Evolutionary conservation across 2,888 invertebrate genomes (phyloP), one percentile per base, ranked within the genome.

Genomic region (Zonitis immaculata): DNA sequence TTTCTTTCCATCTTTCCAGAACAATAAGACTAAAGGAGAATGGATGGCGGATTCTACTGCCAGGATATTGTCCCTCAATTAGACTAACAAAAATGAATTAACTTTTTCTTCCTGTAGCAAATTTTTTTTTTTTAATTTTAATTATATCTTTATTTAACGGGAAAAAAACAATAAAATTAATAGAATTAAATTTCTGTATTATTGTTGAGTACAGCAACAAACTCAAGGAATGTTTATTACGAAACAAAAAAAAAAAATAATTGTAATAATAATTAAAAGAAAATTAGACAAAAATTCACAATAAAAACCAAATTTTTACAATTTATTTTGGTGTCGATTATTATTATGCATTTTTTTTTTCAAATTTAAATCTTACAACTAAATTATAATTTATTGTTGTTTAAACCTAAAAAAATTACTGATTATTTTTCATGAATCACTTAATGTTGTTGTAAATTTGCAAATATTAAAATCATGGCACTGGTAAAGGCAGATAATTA

Each of bases 311-410:
- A 48, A 42, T 49, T 49, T 52, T 48, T 47, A 57, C 53, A 59
- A 48, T 56, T 59, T 59, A 58, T 61, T n/a, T 61, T 61, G 61
- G 61, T 59, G 61, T 61, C 56, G 49, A 53, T 57, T 54, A 51
- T 59, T 48, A 52, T 16, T 14, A 8, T 9, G 12, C 12, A 18
- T 35, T 14, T 35, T 18, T 7, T 32, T 27, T 5, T 27, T 47
- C 26, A 47, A 49, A 51, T 48, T 50, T 54, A 52, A 47, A 60
- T 52, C 54, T 60, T 59, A 58, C 45, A 59, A 57, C 54, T 60
- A 60, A 60, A 59, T 56, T 50, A 60, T 58, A 60, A 57, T 51
- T 57, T 57, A 57, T n/a, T 45, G 22, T 5, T 42, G 30, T 51
- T n/a, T 54, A 57, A 54, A 47, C 44, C 47, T 54, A 54, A 54